Evolutionary conservation across 2,888 invertebrate species (phyloP).

Genomic region (Stramonita haemastoma): DNA sequence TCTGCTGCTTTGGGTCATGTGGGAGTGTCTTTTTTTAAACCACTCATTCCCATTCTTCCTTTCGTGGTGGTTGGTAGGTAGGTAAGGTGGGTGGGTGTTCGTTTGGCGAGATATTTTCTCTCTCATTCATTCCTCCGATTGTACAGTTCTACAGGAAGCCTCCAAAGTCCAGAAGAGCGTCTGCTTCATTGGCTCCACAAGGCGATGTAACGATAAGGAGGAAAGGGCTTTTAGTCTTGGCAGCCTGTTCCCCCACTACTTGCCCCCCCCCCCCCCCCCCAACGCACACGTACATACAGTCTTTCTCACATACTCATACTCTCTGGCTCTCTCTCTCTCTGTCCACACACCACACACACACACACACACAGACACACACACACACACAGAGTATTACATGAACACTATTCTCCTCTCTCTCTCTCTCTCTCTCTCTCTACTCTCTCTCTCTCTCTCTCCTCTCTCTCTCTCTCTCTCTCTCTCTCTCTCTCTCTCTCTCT

Average conservation of each 20-base stretch:
- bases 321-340: background rate
- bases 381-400: background rate
- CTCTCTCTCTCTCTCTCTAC: background rate
- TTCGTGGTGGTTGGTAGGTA: too few relatives aligned
- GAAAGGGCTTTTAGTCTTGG: background rate
- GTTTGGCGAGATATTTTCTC: too few relatives aligned
- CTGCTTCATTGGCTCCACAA: too few relatives aligned
- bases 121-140: too few relatives aligned
- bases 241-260: background rate
- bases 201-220: too few relatives aligned
- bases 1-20: too few relatives aligned
- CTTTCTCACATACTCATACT: background rate
- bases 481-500: conserved; percentile 32
- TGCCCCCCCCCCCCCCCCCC: background rate
- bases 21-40: too few relatives aligned
- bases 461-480: conserved; percentile 22
- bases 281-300: background rate
- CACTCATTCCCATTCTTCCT: too few relatives aligned
- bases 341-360: background rate
- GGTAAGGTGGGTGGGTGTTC: too few relatives aligned
- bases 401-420: background rate
- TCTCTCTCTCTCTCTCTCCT: background rate
- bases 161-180: too few relatives aligned
- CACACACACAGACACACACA: background rate
- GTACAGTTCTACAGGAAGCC: too few relatives aligned